Base-by-base conservation (phyloP, 2,888 invertebrate genomes). In the Shargacucullia verbasci region DNA sequence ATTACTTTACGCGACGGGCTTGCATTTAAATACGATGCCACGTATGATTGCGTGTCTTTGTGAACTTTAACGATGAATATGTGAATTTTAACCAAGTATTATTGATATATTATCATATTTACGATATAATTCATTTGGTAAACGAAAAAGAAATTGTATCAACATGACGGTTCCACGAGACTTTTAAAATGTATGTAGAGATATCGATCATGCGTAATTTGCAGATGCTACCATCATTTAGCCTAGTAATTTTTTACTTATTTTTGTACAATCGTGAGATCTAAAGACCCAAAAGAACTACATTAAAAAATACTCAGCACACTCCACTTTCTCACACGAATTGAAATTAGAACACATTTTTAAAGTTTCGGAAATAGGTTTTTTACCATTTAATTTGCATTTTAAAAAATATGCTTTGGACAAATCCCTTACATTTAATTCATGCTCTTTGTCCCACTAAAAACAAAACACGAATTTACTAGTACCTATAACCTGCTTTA, bases 401-500 rank as follows among this genome's bases (percentile, higher is more conserved):
- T 20, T 20, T 3, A 20, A n/a, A n/a, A n/a, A n/a, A n/a, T n/a
- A n/a, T n/a, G n/a, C n/a, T n/a, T n/a, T 20, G 20, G 20, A 20
- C 20, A 3, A 20, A 20, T 20, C 4, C 20, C 20, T 20, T 20
- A 20, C 4, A 20, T 20, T 4, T 20, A 20, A 20, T 20, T 20
- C 4, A 20, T 20, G 20, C 20, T 20, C 20, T 4, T 20, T 3
- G 20, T 4, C 3, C 3, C 0, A 34, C 12, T 34, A 12, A 34
- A 11, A 7, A 34, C 12, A 12, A 44, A 34, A 44, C n/a, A 34
- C 15, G 15, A 10, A 12, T 43, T 31, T 11, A 9, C 12, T n/a
- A n/a, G n/a, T n/a, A 27, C 52, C 25, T 49, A 35, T 39, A 64
- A 73, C 62, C 59, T 59, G 73, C 41, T 58, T 54, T 13, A 45